Conservation (phyloP, 2,113 vertebrate genomes). For the Caranx melampygus region DNA sequence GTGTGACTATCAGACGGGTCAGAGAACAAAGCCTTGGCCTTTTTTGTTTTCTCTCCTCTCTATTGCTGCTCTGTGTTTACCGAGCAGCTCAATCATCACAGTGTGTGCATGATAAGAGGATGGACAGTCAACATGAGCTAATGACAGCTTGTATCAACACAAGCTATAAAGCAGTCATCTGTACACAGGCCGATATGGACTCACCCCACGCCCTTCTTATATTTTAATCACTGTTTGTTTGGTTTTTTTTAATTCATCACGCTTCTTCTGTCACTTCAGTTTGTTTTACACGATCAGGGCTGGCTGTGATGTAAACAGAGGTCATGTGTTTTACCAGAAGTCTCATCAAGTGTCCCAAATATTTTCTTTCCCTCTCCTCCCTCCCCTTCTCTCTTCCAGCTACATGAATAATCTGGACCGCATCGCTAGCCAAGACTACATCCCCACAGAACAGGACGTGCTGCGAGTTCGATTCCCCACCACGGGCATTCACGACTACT, state of each 20-base stretch:
- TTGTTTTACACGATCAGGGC: slow-evolving; percentile 6
- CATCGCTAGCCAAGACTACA: slow-evolving; percentile 82
- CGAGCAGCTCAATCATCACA: slow-evolving; percentile 50
- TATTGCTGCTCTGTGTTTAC: slow-evolving; percentile 63
- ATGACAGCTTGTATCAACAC: slow-evolving; percentile 72
- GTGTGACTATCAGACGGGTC: slow-evolving; percentile 19
- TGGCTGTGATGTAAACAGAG: slow-evolving; percentile 28
- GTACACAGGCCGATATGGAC: slow-evolving; percentile 40
- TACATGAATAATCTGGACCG: slow-evolving; percentile 89
- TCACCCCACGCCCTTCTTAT: slow-evolving; percentile 21
- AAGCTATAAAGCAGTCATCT: slow-evolving; percentile 61
- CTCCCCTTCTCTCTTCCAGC: slow-evolving; percentile 69
- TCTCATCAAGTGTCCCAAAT: background rate
- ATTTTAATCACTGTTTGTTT: slow-evolving; percentile 50
- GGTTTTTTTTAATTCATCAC: slow-evolving; percentile 13
- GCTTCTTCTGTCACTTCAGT: slow-evolving; percentile 18
- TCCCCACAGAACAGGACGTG: slow-evolving; percentile 91
- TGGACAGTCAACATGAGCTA: slow-evolving; percentile 64
- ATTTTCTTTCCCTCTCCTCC: slow-evolving; percentile 9
- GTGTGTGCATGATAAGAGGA: slow-evolving; percentile 64
- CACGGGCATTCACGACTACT: slow-evolving; percentile 92
- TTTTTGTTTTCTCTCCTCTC: slow-evolving; percentile 43
- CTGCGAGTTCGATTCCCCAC: slow-evolving; percentile 91
- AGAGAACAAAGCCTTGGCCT: slow-evolving; percentile 27
- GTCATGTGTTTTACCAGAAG: slow-evolving; percentile 2